Base-by-base conservation (phyloP, 2,113 vertebrate species). In the Campylomormyrus tamandua region DNA sequence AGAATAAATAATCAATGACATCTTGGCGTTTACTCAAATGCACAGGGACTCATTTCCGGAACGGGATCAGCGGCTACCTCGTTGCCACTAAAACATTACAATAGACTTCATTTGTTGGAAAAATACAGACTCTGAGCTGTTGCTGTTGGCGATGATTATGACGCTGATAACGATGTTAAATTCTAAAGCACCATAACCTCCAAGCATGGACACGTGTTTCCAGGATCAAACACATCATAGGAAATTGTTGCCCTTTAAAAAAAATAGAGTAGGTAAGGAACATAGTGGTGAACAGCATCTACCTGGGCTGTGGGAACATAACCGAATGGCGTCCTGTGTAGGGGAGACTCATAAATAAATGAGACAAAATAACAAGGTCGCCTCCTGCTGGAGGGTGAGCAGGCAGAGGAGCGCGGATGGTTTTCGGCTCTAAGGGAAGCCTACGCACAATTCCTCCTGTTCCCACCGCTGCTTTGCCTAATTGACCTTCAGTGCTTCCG, bases 1-100 rank as follows among this genome's bases (percentile, higher is more conserved):
- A 88, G 90, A 93, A 92, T 94, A 93, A 94, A 94, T 92, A 91
- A 94, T 91, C 93, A 89, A 93, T 93, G 89, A 58, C 77, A 53
- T 90, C 89, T 93, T 92, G 92, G 91, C 50, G 42, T 88, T 35
- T 87, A 89, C 45, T 58, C 48, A 89, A 84, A 92, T 91, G 91
- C 89, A 88, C 53, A 80, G 70, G 89, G 87, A 56, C 85, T 89
- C 58, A 5, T 58, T 39, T 48, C 21, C 7, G 31, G 27, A 87
- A 90, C 24, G 19, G 42, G 70, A 80, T 74, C n/a, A 45, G n/a
- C 13, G 10, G 7, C 24, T 42, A 17, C 42, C 13, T 46, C 21
- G 19, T 48, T 70, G 9, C 13, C 49, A 35, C 46, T 48, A n/a
- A 85, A 45, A 49, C 21, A 46, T 49, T 27, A 53, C 49, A 27